Evolutionary conservation across 2,888 invertebrate species (phyloP).

Genomic region (Ferrisia virgata): DNA sequence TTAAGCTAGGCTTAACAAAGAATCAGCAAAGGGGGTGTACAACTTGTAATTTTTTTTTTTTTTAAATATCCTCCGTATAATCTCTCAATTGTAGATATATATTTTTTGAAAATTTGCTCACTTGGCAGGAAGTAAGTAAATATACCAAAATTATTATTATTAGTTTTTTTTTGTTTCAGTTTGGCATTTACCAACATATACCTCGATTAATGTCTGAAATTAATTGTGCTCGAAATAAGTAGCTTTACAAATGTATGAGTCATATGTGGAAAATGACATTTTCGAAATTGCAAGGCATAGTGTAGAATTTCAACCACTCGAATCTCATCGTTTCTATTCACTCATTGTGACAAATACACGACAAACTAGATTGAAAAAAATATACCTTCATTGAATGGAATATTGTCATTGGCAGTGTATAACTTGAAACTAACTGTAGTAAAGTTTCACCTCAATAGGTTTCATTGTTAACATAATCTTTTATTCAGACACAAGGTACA

Average conservation of each 20-base stretch:
- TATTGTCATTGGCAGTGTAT: background rate
- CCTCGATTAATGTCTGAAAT: background rate
- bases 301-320: background rate
- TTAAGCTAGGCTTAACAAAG: background rate
- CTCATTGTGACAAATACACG: background rate
- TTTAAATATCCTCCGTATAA: background rate
- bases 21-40: background rate
- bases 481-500: conserved; percentile 18
- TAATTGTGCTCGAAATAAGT: background rate
- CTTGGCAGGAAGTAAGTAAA: too few relatives aligned
- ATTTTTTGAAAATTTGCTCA: background rate
- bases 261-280: background rate
- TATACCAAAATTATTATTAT: background rate
- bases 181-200: background rate
- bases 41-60: background rate
- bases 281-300: background rate
- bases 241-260: too few relatives aligned
- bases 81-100: background rate
- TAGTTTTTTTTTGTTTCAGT: background rate
- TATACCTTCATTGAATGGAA: background rate
- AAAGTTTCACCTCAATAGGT: conserved; percentile 24
- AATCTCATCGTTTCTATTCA: background rate
- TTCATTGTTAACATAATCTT: conserved; percentile 14
- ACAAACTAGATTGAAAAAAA: background rate
- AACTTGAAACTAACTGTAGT: background rate